These are phyloP conservation scores for Chamaetylas fuelleborni DNA, from an alignment of 2,113 vertebrate genomes.

Conservation along the genomic window DNA sequence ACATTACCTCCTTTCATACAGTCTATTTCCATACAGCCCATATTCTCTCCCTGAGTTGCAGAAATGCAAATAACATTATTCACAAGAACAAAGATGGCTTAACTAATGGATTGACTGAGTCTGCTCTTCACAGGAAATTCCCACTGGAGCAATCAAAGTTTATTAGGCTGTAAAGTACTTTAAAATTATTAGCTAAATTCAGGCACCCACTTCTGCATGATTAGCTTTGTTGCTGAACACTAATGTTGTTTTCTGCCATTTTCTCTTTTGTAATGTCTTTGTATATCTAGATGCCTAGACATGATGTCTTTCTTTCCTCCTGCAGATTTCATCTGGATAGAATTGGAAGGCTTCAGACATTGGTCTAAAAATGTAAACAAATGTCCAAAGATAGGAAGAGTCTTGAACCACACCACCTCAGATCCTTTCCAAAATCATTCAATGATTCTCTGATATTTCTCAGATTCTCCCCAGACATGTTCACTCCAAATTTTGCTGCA, in stretches of 20 bases:
- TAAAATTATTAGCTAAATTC: conserved; percentile 27
- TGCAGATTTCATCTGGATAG: background rate
- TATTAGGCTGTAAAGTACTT: conserved; percentile 21
- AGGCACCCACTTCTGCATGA: background rate
- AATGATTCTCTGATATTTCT: background rate
- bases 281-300: background rate
- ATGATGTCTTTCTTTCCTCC: background rate
- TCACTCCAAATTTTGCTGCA: background rate
- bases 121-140: background rate
- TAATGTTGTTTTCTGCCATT: conserved; percentile 10
- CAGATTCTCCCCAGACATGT: background rate
- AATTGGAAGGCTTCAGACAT: background rate
- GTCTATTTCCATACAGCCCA: background rate
- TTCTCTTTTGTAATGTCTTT: background rate
- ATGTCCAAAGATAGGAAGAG: background rate
- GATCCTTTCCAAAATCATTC: background rate
- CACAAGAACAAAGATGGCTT: background rate
- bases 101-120: background rate
- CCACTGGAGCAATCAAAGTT: background rate
- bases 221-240: background rate
- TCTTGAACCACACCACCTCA: background rate
- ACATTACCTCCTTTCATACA: background rate
- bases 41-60: background rate
- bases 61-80: conserved; percentile 19
- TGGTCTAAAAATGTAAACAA: background rate